phyloP scores from a whole-genome alignment of 2,888 invertebrate species.

The Trilocha varians region DNA sequence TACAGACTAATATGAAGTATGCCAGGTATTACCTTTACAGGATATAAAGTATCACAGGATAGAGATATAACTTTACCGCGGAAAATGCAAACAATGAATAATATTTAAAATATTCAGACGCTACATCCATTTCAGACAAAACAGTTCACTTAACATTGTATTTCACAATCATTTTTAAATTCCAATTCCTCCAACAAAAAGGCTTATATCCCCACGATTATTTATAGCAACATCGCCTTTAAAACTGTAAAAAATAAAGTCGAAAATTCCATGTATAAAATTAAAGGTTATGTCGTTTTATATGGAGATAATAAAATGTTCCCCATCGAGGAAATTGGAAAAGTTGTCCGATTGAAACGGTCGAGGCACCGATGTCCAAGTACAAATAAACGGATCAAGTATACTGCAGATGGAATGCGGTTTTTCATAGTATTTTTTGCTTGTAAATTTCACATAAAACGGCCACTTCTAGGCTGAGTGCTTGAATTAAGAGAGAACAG shows the following conservation, averaged over 20 bases:
- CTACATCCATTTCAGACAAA: too few species aligned
- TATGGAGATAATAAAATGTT: constrained; percentile 9
- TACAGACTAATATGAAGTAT: too few species aligned
- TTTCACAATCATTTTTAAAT: not conserved
- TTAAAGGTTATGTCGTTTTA: not conserved
- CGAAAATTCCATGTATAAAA: not conserved
- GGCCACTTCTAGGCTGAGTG: too few species aligned
- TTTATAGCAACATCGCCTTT: not conserved
- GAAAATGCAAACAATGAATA: too few species aligned
- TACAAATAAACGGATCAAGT: not conserved
- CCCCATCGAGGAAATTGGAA: constrained; percentile 20
- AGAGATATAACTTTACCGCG: too few species aligned
- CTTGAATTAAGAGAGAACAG: too few species aligned
- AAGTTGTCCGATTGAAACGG: constrained; percentile 13
- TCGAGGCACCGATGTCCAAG: constrained; percentile 5
- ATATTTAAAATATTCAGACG: too few species aligned
- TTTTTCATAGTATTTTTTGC: not conserved
- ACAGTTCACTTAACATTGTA: not conserved
- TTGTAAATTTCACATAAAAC: too few species aligned
- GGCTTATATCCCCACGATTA: not conserved
- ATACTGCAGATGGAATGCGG: not conserved
- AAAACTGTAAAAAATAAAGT: not conserved
- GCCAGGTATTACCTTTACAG: too few species aligned
- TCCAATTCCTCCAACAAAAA: not conserved
- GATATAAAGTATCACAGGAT: too few species aligned